Evolutionary conservation across 2,888 invertebrate genomes (phyloP), one percentile per base, ranked within the genome.

Genomic region (Ichneumoninae sp.): DNA sequence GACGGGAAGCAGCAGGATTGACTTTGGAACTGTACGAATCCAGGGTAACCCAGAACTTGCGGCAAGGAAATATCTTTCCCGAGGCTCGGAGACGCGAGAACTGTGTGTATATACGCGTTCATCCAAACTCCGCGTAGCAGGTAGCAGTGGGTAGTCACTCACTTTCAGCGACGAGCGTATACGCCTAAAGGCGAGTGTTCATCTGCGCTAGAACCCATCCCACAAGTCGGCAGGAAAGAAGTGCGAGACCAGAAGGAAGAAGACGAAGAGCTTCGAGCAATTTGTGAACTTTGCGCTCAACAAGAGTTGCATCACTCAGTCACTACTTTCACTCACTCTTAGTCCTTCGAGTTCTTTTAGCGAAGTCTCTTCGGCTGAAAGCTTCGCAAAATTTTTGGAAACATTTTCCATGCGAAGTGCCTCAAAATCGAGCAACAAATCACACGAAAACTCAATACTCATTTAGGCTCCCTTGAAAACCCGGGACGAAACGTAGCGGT

Each of bases 21-120:
- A 82, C 85, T 85, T 82, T 76, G 82, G 76, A 85, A 82, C 85
- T 82, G 76, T 44, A 63, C 69, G 76, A 80, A 85, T 80, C 76
- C 16, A 13, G 73, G 83, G 83, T 80, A 85, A 85, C 60, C 68
- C 68, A 47, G 73, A 85, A 83, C 83, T 83, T 80, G 73, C 76
- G 47, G 63, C 70, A 74, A 47, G 66, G 50, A 77, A 71, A 85
- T 78, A 80, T 68, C 83, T 73, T 79, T 40, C 50, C 73, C 54
- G 75, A 73, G 54, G 50, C 52, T 66, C 54, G 33, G 54, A 63
- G 68, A 30, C 50, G 52, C 78, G 68, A 36, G 68, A 74, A 77
- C 52, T 63, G 50, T 68, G 81, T 52, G 63, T 69, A 66, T 69
- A 57, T 54, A 74, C 22, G 52, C 75, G 60, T 54, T 52, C 33